phyloP scores from a whole-genome alignment of 1,140 invertebrate species.

The Drosophila mauritiana region DNA sequence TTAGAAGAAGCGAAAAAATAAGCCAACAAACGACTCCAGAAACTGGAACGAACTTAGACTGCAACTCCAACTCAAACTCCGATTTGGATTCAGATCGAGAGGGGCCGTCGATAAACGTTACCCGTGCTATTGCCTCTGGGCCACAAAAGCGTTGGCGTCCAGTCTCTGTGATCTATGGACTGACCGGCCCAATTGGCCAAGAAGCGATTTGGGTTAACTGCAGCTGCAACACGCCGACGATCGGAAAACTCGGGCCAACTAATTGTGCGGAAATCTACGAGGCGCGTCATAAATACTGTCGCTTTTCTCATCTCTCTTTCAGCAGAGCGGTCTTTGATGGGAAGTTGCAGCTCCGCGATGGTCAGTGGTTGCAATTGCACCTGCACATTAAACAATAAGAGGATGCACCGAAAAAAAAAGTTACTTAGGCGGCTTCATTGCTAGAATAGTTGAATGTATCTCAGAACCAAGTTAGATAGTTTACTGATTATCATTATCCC shows the following conservation, averaged over 20 bases:
- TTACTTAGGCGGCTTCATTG: too few relatives aligned
- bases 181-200: constrained; percentile 53
- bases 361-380: constrained; percentile 3
- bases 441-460: too few relatives aligned
- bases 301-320: constrained; percentile 57
- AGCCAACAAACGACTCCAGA: constrained; percentile 27
- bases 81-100: constrained; percentile 10
- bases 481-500: too few relatives aligned
- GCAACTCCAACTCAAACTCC: constrained; percentile 1
- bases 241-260: constrained; percentile 47
- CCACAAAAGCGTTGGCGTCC: constrained; percentile 6
- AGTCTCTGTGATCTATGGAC: constrained; percentile 35
- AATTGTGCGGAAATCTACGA: constrained; percentile 66
- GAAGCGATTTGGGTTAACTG: constrained; percentile 78
- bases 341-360: constrained; percentile 13
- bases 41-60: constrained; percentile 55
- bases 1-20: constrained; percentile 37
- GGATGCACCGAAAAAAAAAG: constrained; percentile 2
- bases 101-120: constrained; percentile 47
- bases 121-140: constrained; percentile 64
- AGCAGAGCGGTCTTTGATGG: constrained; percentile 9
- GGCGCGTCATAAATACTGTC: constrained; percentile 70
- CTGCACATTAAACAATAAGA: constrained; percentile 21
- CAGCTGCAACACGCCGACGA: constrained; percentile 52
- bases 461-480: neutral